Base-by-base conservation (phyloP, 2,113 vertebrate genomes). In the Strix uralensis region DNA sequence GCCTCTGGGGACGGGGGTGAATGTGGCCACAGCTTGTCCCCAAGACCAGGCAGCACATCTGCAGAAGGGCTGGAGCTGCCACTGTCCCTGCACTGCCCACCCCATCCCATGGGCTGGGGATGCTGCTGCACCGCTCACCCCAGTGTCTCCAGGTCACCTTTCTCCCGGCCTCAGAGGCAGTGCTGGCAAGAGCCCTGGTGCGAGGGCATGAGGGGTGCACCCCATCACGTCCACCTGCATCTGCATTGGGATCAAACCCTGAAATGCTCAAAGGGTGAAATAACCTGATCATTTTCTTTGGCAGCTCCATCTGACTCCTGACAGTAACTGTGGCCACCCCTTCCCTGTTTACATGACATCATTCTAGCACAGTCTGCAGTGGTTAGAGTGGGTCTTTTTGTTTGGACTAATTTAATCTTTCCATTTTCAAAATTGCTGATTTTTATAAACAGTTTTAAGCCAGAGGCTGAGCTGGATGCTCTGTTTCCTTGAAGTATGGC, bases 1-100 rank as follows among this genome's bases (percentile, higher is more conserved):
- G 80, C 8, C 63, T 44, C n/a, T 49, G 40, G 46, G 46, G 32
- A 7, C 0, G 5, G 55, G 62, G 73, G 19, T 2, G 5, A 73
- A 36, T 20, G 67, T 27, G 84, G 55, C 30, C 81, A 69, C 49
- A 36, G 62, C 52, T 51, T 46, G n/a, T 66, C 27, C 30, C 54
- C 0, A 1, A 5, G 18, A 4, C 1, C n/a, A 30, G 52, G 26
- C 42, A 57, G 57, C 6, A 13, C 1, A 0, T 42, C 20, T 29
- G 57, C 40, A 63, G 36, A 32, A 49, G 55, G 55, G 38, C 49
- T 34, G 49, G 17, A 20, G 32, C 6, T 49, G 69, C 34, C 8
- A 6, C 15, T 6, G 2, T 1, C 38, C 42, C 18, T 4, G 52
- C 55, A 14, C 58, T 32, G 63, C 66, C 66, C 61, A 46, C 15